Conservation (phyloP, 2,113 vertebrate species). For the Cichladusa arquata region DNA sequence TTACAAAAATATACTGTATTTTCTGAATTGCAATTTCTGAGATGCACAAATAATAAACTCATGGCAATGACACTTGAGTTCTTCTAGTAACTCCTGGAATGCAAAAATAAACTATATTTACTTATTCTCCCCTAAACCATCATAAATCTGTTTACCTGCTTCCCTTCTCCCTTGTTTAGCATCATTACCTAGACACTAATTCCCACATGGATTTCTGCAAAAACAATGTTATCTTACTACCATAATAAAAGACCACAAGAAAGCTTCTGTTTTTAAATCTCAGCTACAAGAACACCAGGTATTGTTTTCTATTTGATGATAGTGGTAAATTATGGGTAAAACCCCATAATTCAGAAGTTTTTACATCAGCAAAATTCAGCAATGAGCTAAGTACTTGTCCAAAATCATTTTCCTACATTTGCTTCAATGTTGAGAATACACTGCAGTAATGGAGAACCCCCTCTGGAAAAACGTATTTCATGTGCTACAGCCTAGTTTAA, state of each 20-base stretch:
- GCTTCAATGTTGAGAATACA: neutral
- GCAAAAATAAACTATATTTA: neutral
- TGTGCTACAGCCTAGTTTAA: neutral
- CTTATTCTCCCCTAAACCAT: neutral
- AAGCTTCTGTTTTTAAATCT: neutral
- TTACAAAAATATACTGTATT: neutral
- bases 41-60: neutral
- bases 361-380: neutral
- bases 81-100: neutral
- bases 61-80: neutral
- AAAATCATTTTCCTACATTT: neutral
- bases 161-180: neutral
- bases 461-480: neutral
- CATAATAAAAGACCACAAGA: neutral
- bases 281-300: rapidly evolving
- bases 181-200: neutral
- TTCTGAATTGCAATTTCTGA: neutral
- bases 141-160: neutral
- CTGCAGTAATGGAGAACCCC: neutral
- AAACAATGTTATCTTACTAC: neutral
- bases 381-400: neutral
- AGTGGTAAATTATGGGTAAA: neutral
- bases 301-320: neutral
- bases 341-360: rapidly evolving
- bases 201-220: neutral